Evolutionary conservation across 1,140 invertebrate species (phyloP).

Genomic region (Drosophila elegans): DNA sequence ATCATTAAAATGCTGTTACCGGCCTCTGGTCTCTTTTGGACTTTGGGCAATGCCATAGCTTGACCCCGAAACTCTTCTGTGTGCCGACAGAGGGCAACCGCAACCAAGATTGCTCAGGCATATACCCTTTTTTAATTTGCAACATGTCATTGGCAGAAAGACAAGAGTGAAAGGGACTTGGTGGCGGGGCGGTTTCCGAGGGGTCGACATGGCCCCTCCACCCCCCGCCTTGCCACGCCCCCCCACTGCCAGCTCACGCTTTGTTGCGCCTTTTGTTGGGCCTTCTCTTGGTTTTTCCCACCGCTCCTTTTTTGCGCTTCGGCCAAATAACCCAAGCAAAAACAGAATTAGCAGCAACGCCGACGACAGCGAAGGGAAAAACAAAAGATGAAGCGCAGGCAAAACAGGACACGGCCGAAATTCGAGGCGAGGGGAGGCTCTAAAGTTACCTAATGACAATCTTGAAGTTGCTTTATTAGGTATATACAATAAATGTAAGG

Average conservation of each 20-base stretch:
- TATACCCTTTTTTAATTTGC: slow-evolving; percentile 83
- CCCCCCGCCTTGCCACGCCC: slow-evolving; percentile 12
- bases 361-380: slow-evolving; percentile 40
- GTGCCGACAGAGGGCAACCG: slow-evolving; percentile 58
- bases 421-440: slow-evolving; percentile 27
- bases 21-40: slow-evolving; percentile 16
- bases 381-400: slow-evolving; percentile 47
- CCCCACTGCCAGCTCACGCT: slow-evolving; percentile 46
- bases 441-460: slow-evolving; percentile 13
- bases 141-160: slow-evolving; percentile 82
- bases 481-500: too few relatives aligned
- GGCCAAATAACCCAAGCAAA: slow-evolving; percentile 65
- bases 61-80: slow-evolving; percentile 40
- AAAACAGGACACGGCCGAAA: slow-evolving; percentile 50
- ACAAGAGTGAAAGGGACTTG: slow-evolving; percentile 69
- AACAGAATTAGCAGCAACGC: slow-evolving; percentile 75
- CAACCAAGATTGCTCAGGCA: slow-evolving; percentile 77
- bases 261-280: slow-evolving; percentile 74
- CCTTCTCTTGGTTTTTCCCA: slow-evolving; percentile 23
- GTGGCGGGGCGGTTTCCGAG: background rate
- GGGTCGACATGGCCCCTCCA: background rate
- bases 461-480: too few relatives aligned
- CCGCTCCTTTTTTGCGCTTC: slow-evolving; percentile 38
- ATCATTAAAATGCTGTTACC: slow-evolving; percentile 81
- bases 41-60: slow-evolving; percentile 17